These are phyloP conservation scores for Trochalopteron elliotii DNA, from an alignment of 2,113 vertebrate genomes.

Conservation along the genomic window DNA sequence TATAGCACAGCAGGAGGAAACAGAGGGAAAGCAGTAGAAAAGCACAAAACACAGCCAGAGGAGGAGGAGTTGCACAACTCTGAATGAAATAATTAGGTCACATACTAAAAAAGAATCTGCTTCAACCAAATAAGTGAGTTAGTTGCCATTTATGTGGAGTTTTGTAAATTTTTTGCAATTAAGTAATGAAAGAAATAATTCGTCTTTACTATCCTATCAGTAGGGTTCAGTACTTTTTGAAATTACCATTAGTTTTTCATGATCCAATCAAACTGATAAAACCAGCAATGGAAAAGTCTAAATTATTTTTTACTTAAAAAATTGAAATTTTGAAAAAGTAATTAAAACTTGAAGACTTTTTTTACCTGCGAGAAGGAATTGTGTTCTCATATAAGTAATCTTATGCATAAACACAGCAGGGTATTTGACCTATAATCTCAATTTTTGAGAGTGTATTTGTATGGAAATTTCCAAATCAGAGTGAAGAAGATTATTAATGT, in stretches of 20 bases:
- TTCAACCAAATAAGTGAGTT: background rate
- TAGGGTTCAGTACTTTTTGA: background rate
- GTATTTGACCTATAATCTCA: background rate
- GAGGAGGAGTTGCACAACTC: background rate
- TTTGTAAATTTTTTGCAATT: background rate
- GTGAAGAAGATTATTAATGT: background rate
- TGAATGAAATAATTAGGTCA: background rate
- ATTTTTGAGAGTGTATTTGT: background rate
- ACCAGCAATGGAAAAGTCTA: background rate
- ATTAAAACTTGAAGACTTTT: background rate
- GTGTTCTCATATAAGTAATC: background rate
- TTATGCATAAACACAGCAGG: background rate
- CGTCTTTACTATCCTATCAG: background rate
- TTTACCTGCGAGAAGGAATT: background rate
- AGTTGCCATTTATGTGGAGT: background rate
- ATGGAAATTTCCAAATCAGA: background rate
- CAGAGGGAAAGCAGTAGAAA: background rate
- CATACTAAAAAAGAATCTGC: background rate
- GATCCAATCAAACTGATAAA: background rate
- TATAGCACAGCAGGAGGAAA: background rate
- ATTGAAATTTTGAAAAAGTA: background rate
- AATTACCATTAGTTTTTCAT: background rate
- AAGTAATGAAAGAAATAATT: background rate
- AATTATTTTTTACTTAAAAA: background rate
- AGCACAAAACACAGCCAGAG: background rate